Evolutionary conservation across 1,140 invertebrate genomes (phyloP).

Genomic region (Aphis craccivora): DNA sequence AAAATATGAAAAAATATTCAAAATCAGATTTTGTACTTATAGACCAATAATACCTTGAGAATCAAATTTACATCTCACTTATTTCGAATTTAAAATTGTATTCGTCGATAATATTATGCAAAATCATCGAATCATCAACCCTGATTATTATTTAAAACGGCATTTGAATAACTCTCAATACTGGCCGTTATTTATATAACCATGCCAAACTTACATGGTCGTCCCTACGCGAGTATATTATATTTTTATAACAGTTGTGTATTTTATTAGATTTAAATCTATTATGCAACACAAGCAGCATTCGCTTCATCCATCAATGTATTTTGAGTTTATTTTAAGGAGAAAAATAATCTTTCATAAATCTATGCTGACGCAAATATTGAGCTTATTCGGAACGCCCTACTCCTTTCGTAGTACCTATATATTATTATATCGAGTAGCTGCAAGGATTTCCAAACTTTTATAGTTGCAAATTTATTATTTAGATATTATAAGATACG

Average conservation of each 20-base stretch:
- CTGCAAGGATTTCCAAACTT: no score
- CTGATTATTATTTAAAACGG: not conserved
- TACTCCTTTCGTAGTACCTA: no score
- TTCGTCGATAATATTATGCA: not conserved
- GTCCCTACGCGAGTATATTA: not conserved
- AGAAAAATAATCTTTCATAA: no score
- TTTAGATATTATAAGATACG: no score
- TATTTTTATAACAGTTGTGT: not conserved
- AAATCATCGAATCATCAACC: not conserved
- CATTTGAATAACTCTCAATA: not conserved
- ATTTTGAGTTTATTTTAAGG: no score
- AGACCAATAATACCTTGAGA: not conserved
- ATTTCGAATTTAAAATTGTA: not conserved
- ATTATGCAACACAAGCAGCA: not conserved
- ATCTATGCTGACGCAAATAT: no score
- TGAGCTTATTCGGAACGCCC: no score
- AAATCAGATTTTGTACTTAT: not conserved
- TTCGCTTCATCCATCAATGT: not conserved
- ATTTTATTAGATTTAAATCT: not conserved
- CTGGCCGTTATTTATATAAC: not conserved
- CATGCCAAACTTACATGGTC: not conserved
- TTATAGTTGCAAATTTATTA: no score
- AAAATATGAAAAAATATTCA: not conserved
- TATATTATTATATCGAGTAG: no score
- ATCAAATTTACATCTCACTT: not conserved